Percentiles rank a stretch among this genome's conserved stretches.
These are phyloP conservation scores for Florisuga fusca DNA, from an alignment of 2,797 vertebrate genomes.

Conservation along the genomic window DNA sequence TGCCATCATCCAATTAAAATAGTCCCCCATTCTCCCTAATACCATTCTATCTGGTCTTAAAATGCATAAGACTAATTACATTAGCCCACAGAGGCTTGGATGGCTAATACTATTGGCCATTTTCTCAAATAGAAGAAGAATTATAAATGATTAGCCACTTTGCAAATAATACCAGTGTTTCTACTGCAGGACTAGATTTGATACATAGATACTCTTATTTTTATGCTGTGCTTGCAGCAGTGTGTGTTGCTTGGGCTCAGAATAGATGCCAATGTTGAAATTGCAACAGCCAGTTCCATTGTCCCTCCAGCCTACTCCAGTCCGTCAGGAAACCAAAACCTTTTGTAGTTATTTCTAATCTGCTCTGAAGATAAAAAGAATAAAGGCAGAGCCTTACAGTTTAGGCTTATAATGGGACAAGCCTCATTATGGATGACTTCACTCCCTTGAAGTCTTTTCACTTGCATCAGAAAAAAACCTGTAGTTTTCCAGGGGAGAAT, in stretches of 20 bases:
- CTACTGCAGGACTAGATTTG: conserved; percentile 12
- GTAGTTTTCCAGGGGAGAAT: neutral
- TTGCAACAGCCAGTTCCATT: neutral
- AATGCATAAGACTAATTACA: conserved; percentile 64
- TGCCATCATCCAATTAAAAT: conserved; percentile 61
- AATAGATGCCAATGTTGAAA: neutral
- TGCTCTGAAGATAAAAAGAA: conserved; percentile 35
- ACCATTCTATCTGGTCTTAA: conserved; percentile 65
- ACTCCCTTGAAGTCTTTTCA: neutral
- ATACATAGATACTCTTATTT: neutral
- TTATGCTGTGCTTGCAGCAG: neutral
- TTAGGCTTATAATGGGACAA: conserved; percentile 15
- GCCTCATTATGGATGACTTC: neutral
- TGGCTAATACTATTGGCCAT: conserved; percentile 60
- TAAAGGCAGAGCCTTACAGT: conserved; percentile 9
- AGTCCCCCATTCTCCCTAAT: conserved; percentile 60
- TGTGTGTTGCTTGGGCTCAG: neutral
- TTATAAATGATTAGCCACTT: conserved; percentile 53
- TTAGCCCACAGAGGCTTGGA: conserved; percentile 58
- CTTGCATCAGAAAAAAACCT: rapidly evolving
- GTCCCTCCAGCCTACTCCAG: neutral
- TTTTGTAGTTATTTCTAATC: conserved; percentile 56
- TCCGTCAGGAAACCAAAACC: neutral
- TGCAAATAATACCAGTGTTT: neutral
- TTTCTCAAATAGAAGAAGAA: conserved; percentile 62